Base-by-base conservation (phyloP, 2,797 vertebrate genomes). In the Anisognathus igniventris region DNA sequence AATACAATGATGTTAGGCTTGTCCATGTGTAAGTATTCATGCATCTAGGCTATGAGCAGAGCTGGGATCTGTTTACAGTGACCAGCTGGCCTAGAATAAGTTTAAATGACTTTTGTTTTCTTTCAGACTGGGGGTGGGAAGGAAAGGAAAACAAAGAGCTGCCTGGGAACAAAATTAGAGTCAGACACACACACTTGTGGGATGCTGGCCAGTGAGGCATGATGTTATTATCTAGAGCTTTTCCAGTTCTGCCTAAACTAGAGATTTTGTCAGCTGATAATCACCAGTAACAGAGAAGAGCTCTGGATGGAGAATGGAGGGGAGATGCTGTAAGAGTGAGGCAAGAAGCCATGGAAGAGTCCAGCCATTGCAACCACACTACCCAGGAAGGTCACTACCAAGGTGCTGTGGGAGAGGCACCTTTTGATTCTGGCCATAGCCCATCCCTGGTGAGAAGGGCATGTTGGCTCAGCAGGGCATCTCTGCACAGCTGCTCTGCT, bases 81-180 rank as follows among this genome's bases (percentile, higher is more conserved):
- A 23, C n/a, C 51, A 68, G 31, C 50, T 87, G 81, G 33, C 48
- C 51, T 86, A 62, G 40, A 92, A 72, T 57, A 90, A 80, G 11
- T 39, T 77, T 27, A 0, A 6, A 30, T 77, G 24, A 57, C 47
- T 74, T 79, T 72, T 73, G 23, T 64, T 90, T 92, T 86, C 45
- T 74, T 84, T 90, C 24, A 24, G 54, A 45, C 58, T 68, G 24
- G 60, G 9, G 4, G 9, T 66, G 17, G 57, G 72, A 88, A 86
- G 53, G 45, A 79, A 90, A 61, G 15, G 51, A 84, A 88, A 88
- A 81, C 62, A 57, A 80, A 58, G 33, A 91, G 47, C 64, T 90
- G 47, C 40, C 40, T 40, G 23, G 33, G 31, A 90, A 66, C 21
- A 80, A 73, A 92, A 86, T 71, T 75, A 51, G 47, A 65, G 30